Evolutionary conservation across 1,140 invertebrate genomes (phyloP).

Genomic region (Bombyx mori): ASM3026992v2 NC_085118.1:3631501-3632000

Average conservation of each 20-base stretch:
- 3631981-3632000: conserved; percentile 9
- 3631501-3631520: no score
- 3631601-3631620: no score
- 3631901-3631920: conserved; percentile 4
- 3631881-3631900: conserved; percentile 6
- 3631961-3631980: conserved; percentile 32
- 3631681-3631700: conserved; percentile 64
- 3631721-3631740: conserved; percentile 65
- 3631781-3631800: conserved; percentile 16
- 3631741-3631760: conserved; percentile 71
- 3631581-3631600: no score
- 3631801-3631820: conserved; percentile 31
- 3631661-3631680: conserved; percentile 43
- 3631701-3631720: conserved; percentile 39
- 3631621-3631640: no score
- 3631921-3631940: conserved; percentile 9
- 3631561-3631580: no score
- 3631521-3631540: no score
- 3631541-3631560: no score
- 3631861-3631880: conserved; percentile 1
- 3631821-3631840: conserved; percentile 57
- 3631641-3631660: conserved; percentile 5
- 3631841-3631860: conserved; percentile 12
- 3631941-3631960: conserved; percentile 16
- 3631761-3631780: conserved; percentile 47